Base-by-base conservation (phyloP, 1,140 invertebrate genomes). In the Pseudachorutes palmiensis region DNA sequence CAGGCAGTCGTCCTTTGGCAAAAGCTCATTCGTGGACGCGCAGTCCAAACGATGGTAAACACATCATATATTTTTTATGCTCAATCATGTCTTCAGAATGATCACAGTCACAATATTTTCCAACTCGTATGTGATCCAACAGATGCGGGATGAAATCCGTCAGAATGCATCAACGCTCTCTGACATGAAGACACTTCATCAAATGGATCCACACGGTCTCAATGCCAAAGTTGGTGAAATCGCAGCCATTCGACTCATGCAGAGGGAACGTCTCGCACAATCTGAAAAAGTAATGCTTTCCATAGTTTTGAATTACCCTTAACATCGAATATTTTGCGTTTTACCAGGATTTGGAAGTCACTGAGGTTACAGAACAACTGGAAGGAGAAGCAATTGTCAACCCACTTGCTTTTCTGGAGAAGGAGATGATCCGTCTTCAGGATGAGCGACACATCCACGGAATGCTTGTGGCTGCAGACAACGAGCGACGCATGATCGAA, bases 391-490 rank as follows among this genome's bases (percentile, higher is more conserved):
- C 84, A 1, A 78, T 89, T 2, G 82, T 83, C 0, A 82, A 83
- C 19, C 82, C 85, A 62, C 74, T 90, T 64, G 85, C 88, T 77
- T 88, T 87, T 78, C 78, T 91, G 22, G 86, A 84, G 76, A 89
- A 90, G 78, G 88, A 90, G 78, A 76, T 90, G 60, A 76, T 84
- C 58, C 81, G 86, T 69, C 78, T 90, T 12, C 80, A 87, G 65
- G 87, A 89, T 68, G 88, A 91, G 78, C 78, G 86, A 22, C 80
- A 82, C 64, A 84, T 86, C 22, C 87, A 90, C 72, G 86, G 86
- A 1, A 84, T 86, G 73, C 83, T 83, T 26, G 80, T 89, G 72
- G 69, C 88, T 36, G 84, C 82, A 71, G 87, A 89, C 74, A 77
- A 86, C 60, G 84, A 87, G 70, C 81, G 86, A 67, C 75, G 82